Evolutionary conservation across 2,888 invertebrate genomes (phyloP).

Genomic region (Diogma glabrata): DNA sequence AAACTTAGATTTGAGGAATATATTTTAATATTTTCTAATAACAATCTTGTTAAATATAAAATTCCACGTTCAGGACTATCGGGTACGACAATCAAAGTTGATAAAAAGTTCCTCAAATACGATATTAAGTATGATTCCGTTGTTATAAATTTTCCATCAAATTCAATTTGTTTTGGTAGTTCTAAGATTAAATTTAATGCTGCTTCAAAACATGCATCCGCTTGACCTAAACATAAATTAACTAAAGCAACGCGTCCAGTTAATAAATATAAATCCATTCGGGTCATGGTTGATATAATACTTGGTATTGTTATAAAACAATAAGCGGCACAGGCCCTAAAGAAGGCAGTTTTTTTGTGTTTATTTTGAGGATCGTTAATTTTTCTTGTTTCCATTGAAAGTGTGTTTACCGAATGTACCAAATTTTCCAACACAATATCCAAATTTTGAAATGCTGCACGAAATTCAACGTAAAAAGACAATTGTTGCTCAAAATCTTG

Average conservation of each 20-base stretch:
- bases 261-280: conserved; percentile 74
- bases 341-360: conserved; percentile 71
- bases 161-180: conserved; percentile 54
- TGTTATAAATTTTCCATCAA: conserved; percentile 62
- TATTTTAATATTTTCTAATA: conserved; percentile 69
- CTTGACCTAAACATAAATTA: conserved; percentile 87
- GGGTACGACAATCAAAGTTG: conserved; percentile 72
- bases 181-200: conserved; percentile 70
- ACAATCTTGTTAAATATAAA: conserved; percentile 64
- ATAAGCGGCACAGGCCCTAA: conserved; percentile 90
- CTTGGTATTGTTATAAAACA: conserved; percentile 96
- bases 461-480: conserved; percentile 85
- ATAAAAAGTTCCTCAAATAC: conserved; percentile 65
- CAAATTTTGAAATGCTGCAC: conserved; percentile 81
- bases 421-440: conserved; percentile 76
- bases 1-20: conserved; percentile 59
- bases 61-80: conserved; percentile 84
- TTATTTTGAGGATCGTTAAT: conserved; percentile 65
- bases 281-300: conserved; percentile 62
- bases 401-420: conserved; percentile 76
- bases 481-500: conserved; percentile 84
- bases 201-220: conserved; percentile 89
- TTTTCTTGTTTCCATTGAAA: conserved; percentile 56
- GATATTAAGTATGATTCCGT: conserved; percentile 59
- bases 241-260: conserved; percentile 81